phyloP scores from a whole-genome alignment of 2,888 invertebrate genomes.

The Lasioglossum villosulum region DNA sequence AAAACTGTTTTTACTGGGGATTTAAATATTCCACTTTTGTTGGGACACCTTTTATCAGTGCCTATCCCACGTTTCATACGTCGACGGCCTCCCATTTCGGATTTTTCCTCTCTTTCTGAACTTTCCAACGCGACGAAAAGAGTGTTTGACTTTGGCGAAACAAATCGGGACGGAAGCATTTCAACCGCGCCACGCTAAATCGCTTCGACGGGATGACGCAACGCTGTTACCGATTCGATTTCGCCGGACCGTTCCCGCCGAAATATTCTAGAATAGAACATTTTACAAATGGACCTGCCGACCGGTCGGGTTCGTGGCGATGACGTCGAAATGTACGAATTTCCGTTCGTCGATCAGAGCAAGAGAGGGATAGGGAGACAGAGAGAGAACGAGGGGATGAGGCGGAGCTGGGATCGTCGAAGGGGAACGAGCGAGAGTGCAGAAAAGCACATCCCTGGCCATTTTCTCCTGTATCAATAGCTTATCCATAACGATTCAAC shows the following conservation, averaged over 20 bases:
- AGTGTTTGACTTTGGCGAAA: constrained; percentile 54
- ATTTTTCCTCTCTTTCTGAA: not conserved
- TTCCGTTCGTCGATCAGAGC: constrained; percentile 27
- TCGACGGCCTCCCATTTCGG: not conserved
- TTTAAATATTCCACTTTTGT: too few species aligned
- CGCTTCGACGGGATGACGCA: constrained; percentile 59
- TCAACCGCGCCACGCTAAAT: constrained; percentile 51
- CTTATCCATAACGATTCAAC: constrained; percentile 81
- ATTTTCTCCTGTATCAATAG: constrained; percentile 66
- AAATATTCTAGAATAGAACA: constrained; percentile 58
- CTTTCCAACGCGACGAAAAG: constrained; percentile 19
- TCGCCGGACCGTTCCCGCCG: constrained; percentile 52
- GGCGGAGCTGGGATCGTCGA: not conserved
- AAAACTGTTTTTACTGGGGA: too few species aligned
- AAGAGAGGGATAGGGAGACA: not conserved
- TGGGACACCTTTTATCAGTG: too few species aligned
- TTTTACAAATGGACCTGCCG: constrained; percentile 60
- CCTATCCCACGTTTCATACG: not conserved
- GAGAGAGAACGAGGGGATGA: too few species aligned
- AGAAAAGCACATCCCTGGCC: constrained; percentile 32
- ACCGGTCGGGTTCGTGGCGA: constrained; percentile 22
- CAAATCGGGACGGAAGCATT: constrained; percentile 59
- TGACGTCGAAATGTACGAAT: constrained; percentile 55
- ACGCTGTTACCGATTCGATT: constrained; percentile 65
- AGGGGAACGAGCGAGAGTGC: constrained; percentile 1